A percentile compares a stretch with the other conserved stretches of the same genome.
phyloP scores from a whole-genome alignment of 1,140 invertebrate genomes.

The Aleiodes sp. region DNA sequence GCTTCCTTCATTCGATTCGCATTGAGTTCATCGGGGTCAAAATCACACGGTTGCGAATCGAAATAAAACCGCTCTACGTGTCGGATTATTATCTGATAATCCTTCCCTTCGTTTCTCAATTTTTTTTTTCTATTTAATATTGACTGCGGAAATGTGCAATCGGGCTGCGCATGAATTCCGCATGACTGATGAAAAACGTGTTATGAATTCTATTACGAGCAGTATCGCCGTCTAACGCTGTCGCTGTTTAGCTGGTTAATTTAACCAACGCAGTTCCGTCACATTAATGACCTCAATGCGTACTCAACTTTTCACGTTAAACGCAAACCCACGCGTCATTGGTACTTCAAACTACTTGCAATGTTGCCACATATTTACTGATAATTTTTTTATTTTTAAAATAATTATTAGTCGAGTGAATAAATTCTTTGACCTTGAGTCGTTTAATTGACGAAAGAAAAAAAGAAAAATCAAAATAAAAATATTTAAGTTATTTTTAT shows the following conservation, averaged over 20 bases:
- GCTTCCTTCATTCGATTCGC: conserved; percentile 5
- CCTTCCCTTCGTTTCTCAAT: neutral
- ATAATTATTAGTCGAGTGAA: too few species aligned
- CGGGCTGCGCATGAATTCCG: neutral
- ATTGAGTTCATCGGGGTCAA: conserved; percentile 1
- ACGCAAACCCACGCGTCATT: conserved; percentile 5
- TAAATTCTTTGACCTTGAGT: too few species aligned
- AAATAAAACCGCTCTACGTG: neutral
- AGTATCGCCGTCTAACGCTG: neutral
- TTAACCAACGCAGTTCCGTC: conserved; percentile 18
- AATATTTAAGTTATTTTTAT: too few species aligned
- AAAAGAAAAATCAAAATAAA: too few species aligned
- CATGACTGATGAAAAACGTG: neutral
- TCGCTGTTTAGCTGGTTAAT: neutral
- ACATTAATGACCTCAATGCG: conserved; percentile 8
- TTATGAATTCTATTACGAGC: neutral
- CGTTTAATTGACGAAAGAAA: too few species aligned
- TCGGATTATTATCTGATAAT: neutral
- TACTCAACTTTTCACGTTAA: conserved; percentile 8
- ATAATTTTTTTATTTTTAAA: too few species aligned
- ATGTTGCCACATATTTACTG: too few species aligned
- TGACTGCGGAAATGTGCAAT: conserved; percentile 1
- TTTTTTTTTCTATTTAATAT: neutral
- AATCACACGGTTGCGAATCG: neutral
- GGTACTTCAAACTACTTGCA: neutral